Evolutionary conservation across 2,797 vertebrate genomes (phyloP).

Genomic region (Sebastes taczanowskii): DNA sequence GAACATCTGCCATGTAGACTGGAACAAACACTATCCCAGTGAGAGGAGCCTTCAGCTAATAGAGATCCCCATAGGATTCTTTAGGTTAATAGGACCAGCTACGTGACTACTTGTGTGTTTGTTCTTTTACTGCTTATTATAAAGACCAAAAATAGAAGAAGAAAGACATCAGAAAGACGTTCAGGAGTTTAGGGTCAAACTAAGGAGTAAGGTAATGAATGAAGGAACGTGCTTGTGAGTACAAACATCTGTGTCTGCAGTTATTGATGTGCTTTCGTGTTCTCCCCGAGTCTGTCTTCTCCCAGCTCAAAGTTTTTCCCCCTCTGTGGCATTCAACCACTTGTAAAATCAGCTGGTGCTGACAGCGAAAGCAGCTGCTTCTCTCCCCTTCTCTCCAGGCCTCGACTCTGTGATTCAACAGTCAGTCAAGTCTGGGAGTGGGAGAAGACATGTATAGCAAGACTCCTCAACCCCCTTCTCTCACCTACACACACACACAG

Average conservation of each 20-base stretch:
- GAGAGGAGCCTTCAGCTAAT: conserved; percentile 61
- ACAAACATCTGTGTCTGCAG: conserved; percentile 21
- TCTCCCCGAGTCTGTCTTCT: conserved; percentile 26
- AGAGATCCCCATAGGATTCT: conserved; percentile 57
- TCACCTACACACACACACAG: not conserved
- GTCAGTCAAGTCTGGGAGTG: conserved; percentile 60
- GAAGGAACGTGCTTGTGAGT: not conserved
- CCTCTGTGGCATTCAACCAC: conserved; percentile 38
- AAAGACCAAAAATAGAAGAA: conserved; percentile 28
- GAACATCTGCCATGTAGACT: conserved; percentile 74
- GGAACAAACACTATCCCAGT: conserved; percentile 64
- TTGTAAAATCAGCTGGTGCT: conserved; percentile 65
- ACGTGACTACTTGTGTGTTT: conserved; percentile 31
- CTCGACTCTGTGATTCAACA: conserved; percentile 68
- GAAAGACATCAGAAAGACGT: conserved; percentile 42
- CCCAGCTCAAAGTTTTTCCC: conserved; percentile 36
- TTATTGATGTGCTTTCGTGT: conserved; percentile 11
- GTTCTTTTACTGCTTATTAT: conserved; percentile 34
- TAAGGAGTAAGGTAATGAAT: conserved; percentile 14
- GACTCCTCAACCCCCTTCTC: conserved; percentile 14
- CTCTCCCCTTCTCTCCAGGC: conserved; percentile 40
- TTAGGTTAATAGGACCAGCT: conserved; percentile 68
- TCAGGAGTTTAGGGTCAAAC: conserved; percentile 29
- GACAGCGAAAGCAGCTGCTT: conserved; percentile 55
- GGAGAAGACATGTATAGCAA: conserved; percentile 63